A percentile compares a stretch with the other conserved stretches of the same genome.
These are phyloP conservation scores for Saccopteryx leptura DNA, from an alignment of 2,113 vertebrate species.

Conservation along the genomic window DNA sequence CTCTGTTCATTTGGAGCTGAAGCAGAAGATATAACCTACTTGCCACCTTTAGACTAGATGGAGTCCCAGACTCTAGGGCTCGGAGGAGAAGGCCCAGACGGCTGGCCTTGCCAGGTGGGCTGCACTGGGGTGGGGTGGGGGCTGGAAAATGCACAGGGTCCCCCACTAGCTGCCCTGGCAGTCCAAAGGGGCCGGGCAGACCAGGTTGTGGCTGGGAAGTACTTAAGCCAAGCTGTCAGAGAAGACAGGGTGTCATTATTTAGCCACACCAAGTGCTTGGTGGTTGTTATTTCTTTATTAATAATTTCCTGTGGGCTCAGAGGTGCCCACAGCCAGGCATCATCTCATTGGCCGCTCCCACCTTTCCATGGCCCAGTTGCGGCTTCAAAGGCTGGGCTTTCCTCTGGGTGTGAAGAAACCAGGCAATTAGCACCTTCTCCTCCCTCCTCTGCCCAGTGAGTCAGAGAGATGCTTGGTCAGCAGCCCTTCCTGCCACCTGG, in stretches of 20 bases:
- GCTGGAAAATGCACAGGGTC: not conserved
- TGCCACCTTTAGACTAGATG: not conserved
- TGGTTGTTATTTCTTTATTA: constrained; percentile 81
- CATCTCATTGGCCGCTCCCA: constrained; percentile 51
- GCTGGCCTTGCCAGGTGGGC: not conserved
- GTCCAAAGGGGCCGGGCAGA: not conserved
- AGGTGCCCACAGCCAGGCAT: constrained; percentile 52
- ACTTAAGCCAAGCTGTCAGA: constrained; percentile 48
- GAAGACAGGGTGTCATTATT: constrained; percentile 74
- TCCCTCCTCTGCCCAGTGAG: constrained; percentile 69
- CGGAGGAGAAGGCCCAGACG: not conserved
- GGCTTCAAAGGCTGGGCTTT: constrained; percentile 77
- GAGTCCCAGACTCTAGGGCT: not conserved
- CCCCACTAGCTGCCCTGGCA: not conserved
- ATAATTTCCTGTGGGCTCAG: constrained; percentile 81
- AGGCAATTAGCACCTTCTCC: constrained; percentile 68
- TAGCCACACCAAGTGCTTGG: constrained; percentile 50
- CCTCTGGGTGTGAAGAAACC: constrained; percentile 25
- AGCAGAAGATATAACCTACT: not conserved
- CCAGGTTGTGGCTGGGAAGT: constrained; percentile 43
- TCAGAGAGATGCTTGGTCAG: constrained; percentile 76
- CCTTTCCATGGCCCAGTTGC: not conserved
- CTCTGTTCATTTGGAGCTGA: not conserved
- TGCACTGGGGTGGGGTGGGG: too few relatives aligned
- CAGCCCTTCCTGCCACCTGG: constrained; percentile 35